Evolutionary conservation across 2,888 invertebrate genomes (phyloP).

Genomic region (Anagyrus pseudococci): DNA sequence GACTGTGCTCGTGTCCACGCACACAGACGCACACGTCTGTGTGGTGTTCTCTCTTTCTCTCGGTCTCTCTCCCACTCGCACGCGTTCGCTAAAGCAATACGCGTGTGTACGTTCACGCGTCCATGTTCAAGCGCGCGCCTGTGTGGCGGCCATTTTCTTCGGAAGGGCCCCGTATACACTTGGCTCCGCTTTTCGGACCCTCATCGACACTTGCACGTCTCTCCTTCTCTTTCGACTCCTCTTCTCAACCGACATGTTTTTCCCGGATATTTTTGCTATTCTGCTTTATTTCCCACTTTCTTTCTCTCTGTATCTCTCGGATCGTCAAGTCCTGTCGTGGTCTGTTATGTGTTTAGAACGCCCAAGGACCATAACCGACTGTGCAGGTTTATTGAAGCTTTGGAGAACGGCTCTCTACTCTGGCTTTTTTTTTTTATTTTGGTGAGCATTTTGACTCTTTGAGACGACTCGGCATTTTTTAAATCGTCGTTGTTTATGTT

Average conservation of each 20-base stretch:
- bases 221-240: background rate
- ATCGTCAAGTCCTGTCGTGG: background rate
- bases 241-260: background rate
- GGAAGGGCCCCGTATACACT: constrained; percentile 50
- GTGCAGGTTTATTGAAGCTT: no score
- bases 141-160: constrained; percentile 57
- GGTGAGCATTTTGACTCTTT: no score
- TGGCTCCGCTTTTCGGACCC: constrained; percentile 25
- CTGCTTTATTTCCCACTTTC: background rate
- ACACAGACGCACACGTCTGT: no score
- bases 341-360: background rate
- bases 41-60: no score
- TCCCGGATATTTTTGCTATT: background rate
- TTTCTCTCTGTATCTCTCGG: background rate
- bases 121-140: constrained; percentile 11
- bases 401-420: no score
- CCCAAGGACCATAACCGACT: no score
- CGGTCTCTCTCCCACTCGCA: no score
- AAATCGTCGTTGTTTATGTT: no score
- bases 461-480: no score
- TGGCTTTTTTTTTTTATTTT: no score
- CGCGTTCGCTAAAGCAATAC: background rate
- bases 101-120: constrained; percentile 1
- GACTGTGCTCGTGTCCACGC: no score
- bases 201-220: no score